Evolutionary conservation across 2,797 vertebrate genomes (phyloP).

Genomic region (Cuniculus paca): DNA sequence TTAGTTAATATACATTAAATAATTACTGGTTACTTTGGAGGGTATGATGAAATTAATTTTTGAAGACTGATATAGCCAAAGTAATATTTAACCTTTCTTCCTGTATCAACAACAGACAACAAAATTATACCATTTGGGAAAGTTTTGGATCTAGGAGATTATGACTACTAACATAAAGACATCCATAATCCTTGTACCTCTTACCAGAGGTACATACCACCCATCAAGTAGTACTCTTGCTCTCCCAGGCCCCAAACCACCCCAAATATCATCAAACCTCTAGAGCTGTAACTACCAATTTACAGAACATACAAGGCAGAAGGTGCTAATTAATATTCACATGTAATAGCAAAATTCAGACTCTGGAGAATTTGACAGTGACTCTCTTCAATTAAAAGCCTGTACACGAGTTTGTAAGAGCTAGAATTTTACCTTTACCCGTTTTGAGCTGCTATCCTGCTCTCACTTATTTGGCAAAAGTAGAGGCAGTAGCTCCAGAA

Average conservation of each 20-base stretch:
- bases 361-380: neutral
- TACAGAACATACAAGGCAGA: neutral
- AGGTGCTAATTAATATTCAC: neutral
- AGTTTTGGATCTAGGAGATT: neutral
- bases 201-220: neutral
- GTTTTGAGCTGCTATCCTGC: neutral
- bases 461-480: slow-evolving; percentile 13
- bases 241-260: neutral
- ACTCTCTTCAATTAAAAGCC: slow-evolving; percentile 1
- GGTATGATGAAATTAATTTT: slow-evolving; percentile 9
- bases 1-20: neutral
- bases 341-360: slow-evolving; percentile 9
- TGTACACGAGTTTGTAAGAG: neutral
- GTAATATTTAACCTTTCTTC: neutral
- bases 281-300: neutral
- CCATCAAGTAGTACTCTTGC: slow-evolving; percentile 1
- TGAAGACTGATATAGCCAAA: neutral
- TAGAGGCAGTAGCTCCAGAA: slow-evolving; percentile 22
- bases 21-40: neutral
- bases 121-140: neutral
- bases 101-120: neutral
- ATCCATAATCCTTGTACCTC: neutral
- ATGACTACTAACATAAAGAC: neutral
- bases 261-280: neutral
- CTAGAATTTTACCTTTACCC: neutral